A percentile compares a stretch with the other conserved stretches of the same genome.
These are phyloP conservation scores for Trachythela sp. DNA, from an alignment of 64 coral and sea anemone genomes.

Conservation along the genomic window DNA sequence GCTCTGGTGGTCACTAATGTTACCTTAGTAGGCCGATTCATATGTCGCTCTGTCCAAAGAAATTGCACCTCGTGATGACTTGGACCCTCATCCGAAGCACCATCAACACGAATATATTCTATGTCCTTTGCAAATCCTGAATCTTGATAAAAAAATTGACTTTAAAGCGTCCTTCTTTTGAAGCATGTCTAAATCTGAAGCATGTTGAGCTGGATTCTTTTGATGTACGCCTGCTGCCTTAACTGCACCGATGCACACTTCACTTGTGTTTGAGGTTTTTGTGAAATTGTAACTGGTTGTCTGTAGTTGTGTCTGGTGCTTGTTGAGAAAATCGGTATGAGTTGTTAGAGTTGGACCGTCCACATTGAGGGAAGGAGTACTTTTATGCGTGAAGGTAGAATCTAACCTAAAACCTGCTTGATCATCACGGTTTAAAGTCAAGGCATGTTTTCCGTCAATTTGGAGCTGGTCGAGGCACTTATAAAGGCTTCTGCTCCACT, in stretches of 20 bases:
- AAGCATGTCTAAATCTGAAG: neutral
- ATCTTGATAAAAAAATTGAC: too few relatives aligned
- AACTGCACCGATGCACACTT: neutral
- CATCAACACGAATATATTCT: neutral
- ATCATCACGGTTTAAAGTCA: conserved; percentile 49
- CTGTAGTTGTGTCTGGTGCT: conserved; percentile 22
- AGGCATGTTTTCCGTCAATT: conserved; percentile 40
- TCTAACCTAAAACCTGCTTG: conserved; percentile 48
- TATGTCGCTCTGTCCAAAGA: neutral
- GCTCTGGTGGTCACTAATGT: neutral
- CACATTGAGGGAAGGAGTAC: neutral
- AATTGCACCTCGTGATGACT: neutral
- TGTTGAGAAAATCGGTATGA: conserved; percentile 33
- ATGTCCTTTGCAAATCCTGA: neutral
- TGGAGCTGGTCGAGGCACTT: conserved; percentile 46
- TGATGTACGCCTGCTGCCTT: neutral
- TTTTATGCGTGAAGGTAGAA: conserved; percentile 21
- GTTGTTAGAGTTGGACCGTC: conserved; percentile 1
- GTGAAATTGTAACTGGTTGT: conserved; percentile 29
- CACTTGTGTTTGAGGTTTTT: neutral
- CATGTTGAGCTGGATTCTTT: neutral
- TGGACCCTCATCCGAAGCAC: neutral
- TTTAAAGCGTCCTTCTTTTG: too few relatives aligned
- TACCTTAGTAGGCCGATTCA: neutral
- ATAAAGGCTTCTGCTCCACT: conserved; percentile 15